Conservation (phyloP, 2,113 vertebrate species). For the Podilymbus podiceps region DNA sequence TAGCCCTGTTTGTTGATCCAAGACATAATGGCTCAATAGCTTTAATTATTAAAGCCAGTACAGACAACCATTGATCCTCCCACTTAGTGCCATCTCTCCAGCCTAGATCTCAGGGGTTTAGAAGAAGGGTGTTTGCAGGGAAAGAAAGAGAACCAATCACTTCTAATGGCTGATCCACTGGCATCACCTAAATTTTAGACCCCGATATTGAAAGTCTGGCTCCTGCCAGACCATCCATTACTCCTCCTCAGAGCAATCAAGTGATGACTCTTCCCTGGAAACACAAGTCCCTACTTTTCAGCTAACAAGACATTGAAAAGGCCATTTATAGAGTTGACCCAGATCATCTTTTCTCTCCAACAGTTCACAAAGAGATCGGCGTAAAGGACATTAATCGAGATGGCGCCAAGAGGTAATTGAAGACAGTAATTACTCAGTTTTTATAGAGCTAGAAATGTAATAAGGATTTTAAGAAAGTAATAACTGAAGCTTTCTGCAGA, state of each 20-base stretch:
- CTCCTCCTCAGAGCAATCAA: background rate
- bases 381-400: conserved; percentile 47
- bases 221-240: background rate
- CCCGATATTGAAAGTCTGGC: background rate
- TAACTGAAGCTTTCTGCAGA: conserved; percentile 45
- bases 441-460: conserved; percentile 55
- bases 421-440: conserved; percentile 61
- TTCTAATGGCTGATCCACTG: background rate
- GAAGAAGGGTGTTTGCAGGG: background rate
- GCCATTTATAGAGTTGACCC: conserved; percentile 31
- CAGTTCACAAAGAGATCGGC: conserved; percentile 31
- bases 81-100: conserved; percentile 23
- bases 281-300: background rate
- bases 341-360: conserved; percentile 53
- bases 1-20: conserved; percentile 62
- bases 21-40: conserved; percentile 55
- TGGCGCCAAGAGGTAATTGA: conserved; percentile 60
- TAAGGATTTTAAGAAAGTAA: conserved; percentile 63
- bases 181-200: background rate
- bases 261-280: background rate
- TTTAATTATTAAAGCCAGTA: conserved; percentile 66
- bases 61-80: conserved; percentile 38
- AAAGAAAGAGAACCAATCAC: background rate
- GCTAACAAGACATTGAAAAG: background rate
- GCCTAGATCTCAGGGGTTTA: background rate